These are phyloP conservation scores for Aradus depressus DNA, from an alignment of 2,888 invertebrate genomes.

Conservation along the genomic window DNA sequence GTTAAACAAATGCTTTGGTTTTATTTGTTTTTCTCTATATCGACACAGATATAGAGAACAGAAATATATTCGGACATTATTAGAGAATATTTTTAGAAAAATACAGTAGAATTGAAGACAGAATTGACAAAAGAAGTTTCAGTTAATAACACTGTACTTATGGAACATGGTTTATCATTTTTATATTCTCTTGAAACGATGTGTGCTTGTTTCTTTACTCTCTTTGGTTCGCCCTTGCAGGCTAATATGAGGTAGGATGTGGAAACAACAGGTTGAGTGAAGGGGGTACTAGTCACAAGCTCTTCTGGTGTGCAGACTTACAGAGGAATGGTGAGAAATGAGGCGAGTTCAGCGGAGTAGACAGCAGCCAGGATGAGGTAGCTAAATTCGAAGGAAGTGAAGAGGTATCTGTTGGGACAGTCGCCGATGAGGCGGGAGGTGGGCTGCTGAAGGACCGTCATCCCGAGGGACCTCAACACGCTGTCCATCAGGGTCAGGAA, in stretches of 20 bases:
- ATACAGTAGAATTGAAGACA: too few relatives aligned
- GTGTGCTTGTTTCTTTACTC: not conserved
- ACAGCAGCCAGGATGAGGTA: slow-evolving; percentile 20
- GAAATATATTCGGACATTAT: too few relatives aligned
- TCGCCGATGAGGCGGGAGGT: slow-evolving; percentile 20
- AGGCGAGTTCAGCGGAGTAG: slow-evolving; percentile 23
- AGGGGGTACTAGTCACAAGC: too few relatives aligned
- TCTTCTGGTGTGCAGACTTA: too few relatives aligned
- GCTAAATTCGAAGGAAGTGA: slow-evolving; percentile 25
- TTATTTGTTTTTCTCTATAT: too few relatives aligned
- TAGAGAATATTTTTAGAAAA: too few relatives aligned
- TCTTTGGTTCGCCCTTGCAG: too few relatives aligned
- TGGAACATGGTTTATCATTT: not conserved
- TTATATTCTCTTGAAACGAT: not conserved
- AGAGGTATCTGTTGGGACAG: slow-evolving; percentile 24
- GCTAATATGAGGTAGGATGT: too few relatives aligned
- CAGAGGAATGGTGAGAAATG: slow-evolving; percentile 24
- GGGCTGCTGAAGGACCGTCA: slow-evolving; percentile 23
- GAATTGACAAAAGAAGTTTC: not conserved
- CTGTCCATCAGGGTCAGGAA: slow-evolving; percentile 21
- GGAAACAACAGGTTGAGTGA: not conserved
- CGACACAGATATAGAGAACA: too few relatives aligned
- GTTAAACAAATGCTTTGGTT: too few relatives aligned
- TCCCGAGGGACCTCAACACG: slow-evolving; percentile 18
- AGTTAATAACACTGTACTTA: not conserved